These are phyloP conservation scores for Sinonovacula constricta DNA, from an alignment of 1,140 invertebrate species.

Conservation along the genomic window DNA sequence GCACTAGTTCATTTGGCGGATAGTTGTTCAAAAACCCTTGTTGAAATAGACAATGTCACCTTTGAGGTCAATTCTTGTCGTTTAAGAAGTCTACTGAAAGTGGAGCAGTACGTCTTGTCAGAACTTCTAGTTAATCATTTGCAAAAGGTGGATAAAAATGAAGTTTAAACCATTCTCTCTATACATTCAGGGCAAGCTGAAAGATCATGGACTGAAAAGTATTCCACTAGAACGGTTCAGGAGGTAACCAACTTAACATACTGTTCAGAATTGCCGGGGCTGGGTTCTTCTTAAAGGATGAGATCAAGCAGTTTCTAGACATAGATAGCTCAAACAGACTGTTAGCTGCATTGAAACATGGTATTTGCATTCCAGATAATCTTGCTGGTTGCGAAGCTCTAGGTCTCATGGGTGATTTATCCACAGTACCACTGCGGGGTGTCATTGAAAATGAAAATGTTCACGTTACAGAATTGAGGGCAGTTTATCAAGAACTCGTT, in stretches of 20 bases:
- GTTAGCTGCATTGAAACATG: not conserved
- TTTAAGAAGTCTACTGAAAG: conserved; percentile 29
- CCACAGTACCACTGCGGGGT: not conserved
- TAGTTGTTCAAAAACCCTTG: not conserved
- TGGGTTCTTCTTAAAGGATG: not conserved
- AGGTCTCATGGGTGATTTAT: not conserved
- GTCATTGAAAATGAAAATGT: not conserved
- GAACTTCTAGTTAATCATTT: conserved; percentile 30
- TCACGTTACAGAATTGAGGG: not conserved
- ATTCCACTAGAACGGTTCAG: conserved; percentile 1
- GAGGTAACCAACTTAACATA: too few relatives aligned
- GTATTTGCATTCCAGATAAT: not conserved
- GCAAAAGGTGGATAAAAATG: conserved; percentile 6
- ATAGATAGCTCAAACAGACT: not conserved
- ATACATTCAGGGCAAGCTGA: not conserved
- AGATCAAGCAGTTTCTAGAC: not conserved
- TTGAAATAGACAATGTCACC: conserved; percentile 21
- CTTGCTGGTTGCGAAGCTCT: not conserved
- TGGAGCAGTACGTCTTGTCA: conserved; percentile 31
- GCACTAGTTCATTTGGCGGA: conserved; percentile 47
- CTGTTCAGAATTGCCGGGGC: not conserved
- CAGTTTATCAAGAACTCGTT: not conserved
- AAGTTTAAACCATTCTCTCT: conserved; percentile 15
- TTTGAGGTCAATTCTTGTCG: conserved; percentile 14
- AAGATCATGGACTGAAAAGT: not conserved